phyloP scores from a whole-genome alignment of 2,797 vertebrate genomes.

The Pelochelys cantorii region DNA sequence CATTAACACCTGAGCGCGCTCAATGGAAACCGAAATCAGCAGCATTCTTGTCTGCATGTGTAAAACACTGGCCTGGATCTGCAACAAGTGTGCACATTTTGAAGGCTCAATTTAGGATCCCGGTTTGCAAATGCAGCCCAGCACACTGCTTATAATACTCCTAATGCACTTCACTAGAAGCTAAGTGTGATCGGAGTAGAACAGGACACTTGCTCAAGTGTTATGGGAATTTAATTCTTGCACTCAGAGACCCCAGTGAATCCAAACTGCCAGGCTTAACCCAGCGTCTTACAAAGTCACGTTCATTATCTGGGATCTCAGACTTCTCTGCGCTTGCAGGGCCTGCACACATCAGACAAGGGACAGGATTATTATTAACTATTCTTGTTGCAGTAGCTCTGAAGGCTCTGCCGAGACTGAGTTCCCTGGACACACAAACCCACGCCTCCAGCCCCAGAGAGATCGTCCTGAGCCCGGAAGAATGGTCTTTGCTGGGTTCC shows the following conservation, averaged over 20 bases:
- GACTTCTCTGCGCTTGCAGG: not conserved
- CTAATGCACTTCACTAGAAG: not conserved
- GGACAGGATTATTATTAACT: not conserved
- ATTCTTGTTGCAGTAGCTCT: not conserved
- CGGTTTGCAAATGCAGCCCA: not conserved
- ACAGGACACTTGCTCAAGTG: not conserved
- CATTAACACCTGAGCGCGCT: not conserved
- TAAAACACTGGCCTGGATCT: not conserved
- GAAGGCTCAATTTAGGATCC: not conserved
- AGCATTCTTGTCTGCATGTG: not conserved
- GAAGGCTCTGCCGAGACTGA: not conserved
- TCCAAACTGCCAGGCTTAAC: not conserved
- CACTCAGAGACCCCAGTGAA: slow-evolving; percentile 26
- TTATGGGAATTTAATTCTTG: slow-evolving; percentile 5
- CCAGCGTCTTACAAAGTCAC: not conserved
- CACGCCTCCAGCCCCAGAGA: not conserved
- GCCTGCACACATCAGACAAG: not conserved
- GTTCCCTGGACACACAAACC: not conserved
- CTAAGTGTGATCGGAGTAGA: not conserved
- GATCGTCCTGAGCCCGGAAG: not conserved
- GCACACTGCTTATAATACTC: not conserved
- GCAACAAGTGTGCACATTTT: not conserved
- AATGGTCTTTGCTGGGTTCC: not conserved
- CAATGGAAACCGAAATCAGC: not conserved
- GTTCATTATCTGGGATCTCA: not conserved